Evolutionary conservation across 2,113 vertebrate genomes (phyloP).

Genomic region (Arothron firmamentum): DNA sequence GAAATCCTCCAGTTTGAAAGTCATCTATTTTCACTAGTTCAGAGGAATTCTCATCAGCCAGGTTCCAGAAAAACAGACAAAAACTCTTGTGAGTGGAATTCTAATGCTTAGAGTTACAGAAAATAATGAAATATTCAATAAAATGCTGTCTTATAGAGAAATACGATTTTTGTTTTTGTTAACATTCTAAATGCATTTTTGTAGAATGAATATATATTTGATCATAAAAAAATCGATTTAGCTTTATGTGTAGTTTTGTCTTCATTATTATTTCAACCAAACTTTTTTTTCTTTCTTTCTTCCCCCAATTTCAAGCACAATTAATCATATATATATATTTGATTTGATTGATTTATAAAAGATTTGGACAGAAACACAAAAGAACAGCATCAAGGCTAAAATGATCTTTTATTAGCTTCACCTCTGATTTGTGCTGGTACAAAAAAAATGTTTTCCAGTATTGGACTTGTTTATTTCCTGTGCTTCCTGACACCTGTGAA

Average conservation of each 20-base stretch:
- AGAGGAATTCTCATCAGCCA: too few species aligned
- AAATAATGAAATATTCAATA: background rate
- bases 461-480: constrained; percentile 81
- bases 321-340: background rate
- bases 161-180: background rate
- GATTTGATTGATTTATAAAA: too few species aligned
- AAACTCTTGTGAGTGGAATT: background rate
- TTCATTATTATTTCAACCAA: too few species aligned
- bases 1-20: too few species aligned
- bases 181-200: background rate
- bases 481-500: constrained; percentile 96
- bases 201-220: background rate
- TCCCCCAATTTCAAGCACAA: too few species aligned
- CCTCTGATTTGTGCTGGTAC: constrained; percentile 61
- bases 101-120: background rate
- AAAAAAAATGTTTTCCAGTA: constrained; percentile 72
- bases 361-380: constrained; percentile 17
- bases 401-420: constrained; percentile 68
- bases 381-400: constrained; percentile 51
- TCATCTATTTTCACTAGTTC: too few species aligned
- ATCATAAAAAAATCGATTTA: background rate
- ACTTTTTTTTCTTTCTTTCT: too few species aligned
- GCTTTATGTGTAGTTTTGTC: too few species aligned
- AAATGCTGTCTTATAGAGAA: background rate
- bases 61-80: background rate